A percentile compares a stretch with the other conserved stretches of the same genome.
These are phyloP conservation scores for Heliconius charithonia DNA, from an alignment of 2,888 invertebrate species.

Conservation along the genomic window DNA sequence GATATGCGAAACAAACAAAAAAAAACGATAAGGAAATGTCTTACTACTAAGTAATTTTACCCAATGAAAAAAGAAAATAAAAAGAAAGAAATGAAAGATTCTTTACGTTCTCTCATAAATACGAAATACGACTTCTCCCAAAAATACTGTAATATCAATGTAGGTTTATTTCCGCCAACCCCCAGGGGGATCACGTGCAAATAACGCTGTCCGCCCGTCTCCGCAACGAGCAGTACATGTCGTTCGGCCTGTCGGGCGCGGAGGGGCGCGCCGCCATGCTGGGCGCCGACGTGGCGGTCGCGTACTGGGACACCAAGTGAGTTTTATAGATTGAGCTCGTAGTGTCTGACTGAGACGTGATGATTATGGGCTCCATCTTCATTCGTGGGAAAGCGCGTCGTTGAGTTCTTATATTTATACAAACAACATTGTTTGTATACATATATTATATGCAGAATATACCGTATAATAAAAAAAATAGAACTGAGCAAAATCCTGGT, in stretches of 20 bases:
- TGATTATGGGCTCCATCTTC: background rate
- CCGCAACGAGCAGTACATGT: slow-evolving; percentile 92
- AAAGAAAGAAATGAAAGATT: too few species aligned
- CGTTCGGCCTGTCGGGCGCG: slow-evolving; percentile 93
- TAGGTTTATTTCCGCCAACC: slow-evolving; percentile 27
- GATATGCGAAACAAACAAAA: too few species aligned
- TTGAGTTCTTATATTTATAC: background rate
- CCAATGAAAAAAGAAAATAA: too few species aligned
- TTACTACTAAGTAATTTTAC: too few species aligned
- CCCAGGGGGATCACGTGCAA: slow-evolving; percentile 85
- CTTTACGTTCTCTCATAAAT: too few species aligned
- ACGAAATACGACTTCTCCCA: too few species aligned
- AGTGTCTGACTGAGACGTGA: background rate
- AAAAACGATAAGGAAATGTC: too few species aligned
- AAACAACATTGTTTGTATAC: too few species aligned
- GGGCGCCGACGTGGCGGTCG: slow-evolving; percentile 93
- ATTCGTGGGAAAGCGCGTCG: background rate
- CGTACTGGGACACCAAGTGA: slow-evolving; percentile 82
- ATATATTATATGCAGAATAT: too few species aligned
- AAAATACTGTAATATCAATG: too few species aligned
- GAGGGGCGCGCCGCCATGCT: slow-evolving; percentile 90
- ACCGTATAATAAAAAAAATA: too few species aligned
- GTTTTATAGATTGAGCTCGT: background rate
- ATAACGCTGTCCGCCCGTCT: slow-evolving; percentile 91
- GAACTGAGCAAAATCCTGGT: too few species aligned